These are phyloP conservation scores for Sebastes elongatus DNA, from an alignment of 2,797 vertebrate genomes.

Conservation along the genomic window DNA sequence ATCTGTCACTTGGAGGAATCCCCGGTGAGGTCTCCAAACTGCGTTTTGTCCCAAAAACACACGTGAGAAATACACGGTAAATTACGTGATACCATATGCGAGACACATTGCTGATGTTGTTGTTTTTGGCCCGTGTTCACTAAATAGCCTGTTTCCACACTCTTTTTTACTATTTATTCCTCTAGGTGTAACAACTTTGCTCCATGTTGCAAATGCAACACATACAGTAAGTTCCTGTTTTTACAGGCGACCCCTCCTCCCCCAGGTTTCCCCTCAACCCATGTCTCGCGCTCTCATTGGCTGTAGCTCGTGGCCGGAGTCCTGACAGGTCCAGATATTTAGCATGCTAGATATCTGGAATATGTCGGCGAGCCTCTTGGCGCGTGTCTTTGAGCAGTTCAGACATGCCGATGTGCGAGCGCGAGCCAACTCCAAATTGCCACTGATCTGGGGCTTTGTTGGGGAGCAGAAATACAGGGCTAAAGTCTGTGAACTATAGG, in stretches of 20 bases:
- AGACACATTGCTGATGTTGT: not conserved
- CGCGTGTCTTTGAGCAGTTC: not conserved
- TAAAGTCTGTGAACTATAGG: no score
- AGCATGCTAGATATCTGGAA: not conserved
- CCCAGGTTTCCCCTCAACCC: not conserved
- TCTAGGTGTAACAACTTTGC: not conserved
- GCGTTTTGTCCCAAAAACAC: not conserved
- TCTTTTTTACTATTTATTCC: not conserved
- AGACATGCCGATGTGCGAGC: not conserved
- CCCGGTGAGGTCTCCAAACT: not conserved
- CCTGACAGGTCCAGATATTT: not conserved
- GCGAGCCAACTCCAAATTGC: not conserved
- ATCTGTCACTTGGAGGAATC: no score
- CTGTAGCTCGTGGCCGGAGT: not conserved
- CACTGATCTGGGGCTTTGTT: no score
- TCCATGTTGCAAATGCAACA: not conserved
- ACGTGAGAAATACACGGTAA: not conserved
- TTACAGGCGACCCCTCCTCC: not conserved
- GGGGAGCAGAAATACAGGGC: not conserved
- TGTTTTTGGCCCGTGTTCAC: not conserved
- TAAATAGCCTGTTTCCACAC: not conserved
- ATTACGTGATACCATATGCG: not conserved
- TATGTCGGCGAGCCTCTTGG: not conserved
- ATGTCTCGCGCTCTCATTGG: not conserved
- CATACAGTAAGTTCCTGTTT: not conserved